Percentiles rank a stretch among this genome's conserved stretches.
phyloP scores from a whole-genome alignment of 2,113 vertebrate genomes.

The Hippocampus comes region DNA sequence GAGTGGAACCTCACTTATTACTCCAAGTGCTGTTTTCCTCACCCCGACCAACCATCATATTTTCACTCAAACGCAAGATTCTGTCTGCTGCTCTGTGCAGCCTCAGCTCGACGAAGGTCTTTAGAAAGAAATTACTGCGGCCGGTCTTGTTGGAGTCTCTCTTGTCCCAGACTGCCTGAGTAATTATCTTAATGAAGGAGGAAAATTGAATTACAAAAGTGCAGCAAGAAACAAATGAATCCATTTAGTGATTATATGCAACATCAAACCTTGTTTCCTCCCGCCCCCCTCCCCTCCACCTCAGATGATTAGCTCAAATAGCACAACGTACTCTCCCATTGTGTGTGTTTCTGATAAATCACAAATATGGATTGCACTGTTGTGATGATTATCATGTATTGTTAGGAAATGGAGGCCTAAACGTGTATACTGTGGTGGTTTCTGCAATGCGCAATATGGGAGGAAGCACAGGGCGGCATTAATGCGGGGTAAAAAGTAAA shows the following conservation, averaged over 20 bases:
- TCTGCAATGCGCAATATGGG: background rate
- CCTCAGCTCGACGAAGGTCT: conserved; percentile 27
- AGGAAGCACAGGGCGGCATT: too few species aligned
- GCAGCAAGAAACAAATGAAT: conserved; percentile 46
- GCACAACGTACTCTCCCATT: background rate
- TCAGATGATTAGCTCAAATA: conserved; percentile 18
- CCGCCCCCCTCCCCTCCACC: background rate
- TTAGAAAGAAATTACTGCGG: conserved; percentile 50
- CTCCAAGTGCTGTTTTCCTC: background rate
- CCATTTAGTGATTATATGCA: conserved; percentile 31
- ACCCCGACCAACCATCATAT: background rate
- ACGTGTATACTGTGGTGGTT: background rate
- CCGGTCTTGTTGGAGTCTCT: conserved; percentile 34
- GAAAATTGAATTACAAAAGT: conserved; percentile 59
- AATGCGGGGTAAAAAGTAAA: background rate
- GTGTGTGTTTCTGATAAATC: background rate
- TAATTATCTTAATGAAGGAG: conserved; percentile 60
- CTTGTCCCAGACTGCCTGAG: conserved; percentile 41
- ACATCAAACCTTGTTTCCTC: conserved; percentile 34
- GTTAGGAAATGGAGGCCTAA: background rate
- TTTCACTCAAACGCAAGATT: background rate
- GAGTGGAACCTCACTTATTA: background rate
- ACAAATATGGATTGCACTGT: background rate
- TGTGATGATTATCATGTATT: background rate
- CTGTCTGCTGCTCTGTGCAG: conserved; percentile 2